Conservation (phyloP, 2,113 vertebrate genomes). For the Labeo rohita region DNA sequence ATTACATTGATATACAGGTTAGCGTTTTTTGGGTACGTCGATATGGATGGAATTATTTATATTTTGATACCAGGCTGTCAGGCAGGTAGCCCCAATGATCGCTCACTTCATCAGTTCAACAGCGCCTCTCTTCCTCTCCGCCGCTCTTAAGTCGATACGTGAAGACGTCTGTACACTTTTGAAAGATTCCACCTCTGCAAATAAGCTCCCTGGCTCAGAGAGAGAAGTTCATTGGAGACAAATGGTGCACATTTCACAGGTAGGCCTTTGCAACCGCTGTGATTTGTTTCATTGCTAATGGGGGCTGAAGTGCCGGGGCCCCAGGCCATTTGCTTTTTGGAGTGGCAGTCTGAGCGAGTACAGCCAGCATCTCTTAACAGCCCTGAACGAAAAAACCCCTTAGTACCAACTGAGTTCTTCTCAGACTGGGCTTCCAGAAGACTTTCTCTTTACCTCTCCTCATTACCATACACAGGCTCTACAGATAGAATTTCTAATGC, state of each 20-base stretch:
- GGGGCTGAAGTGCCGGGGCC: slow-evolving; percentile 37
- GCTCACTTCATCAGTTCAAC: slow-evolving; percentile 5
- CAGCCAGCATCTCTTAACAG: slow-evolving; percentile 15
- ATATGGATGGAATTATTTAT: slow-evolving; percentile 65
- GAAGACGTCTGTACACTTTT: neutral
- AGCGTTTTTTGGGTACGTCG: slow-evolving; percentile 64
- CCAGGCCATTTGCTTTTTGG: slow-evolving; percentile 33
- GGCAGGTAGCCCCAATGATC: neutral
- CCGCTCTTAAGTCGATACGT: neutral
- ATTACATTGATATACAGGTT: slow-evolving; percentile 69
- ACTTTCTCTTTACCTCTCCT: slow-evolving; percentile 7
- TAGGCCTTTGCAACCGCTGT: slow-evolving; percentile 49
- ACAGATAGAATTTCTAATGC: slow-evolving; percentile 33
- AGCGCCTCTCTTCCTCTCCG: neutral
- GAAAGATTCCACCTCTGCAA: slow-evolving; percentile 33
- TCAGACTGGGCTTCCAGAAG: neutral
- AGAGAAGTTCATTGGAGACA: slow-evolving; percentile 53
- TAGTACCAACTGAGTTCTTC: neutral
- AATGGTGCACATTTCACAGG: slow-evolving; percentile 54
- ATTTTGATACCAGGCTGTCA: slow-evolving; percentile 19
- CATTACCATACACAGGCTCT: slow-evolving; percentile 26
- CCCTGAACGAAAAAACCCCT: slow-evolving; percentile 14
- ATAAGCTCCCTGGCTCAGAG: slow-evolving; percentile 27
- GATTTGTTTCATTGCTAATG: slow-evolving; percentile 57
- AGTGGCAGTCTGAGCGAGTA: slow-evolving; percentile 39